Base-by-base conservation (phyloP, 2,888 invertebrate genomes). In the Leptinotarsa rubiginosa region DNA sequence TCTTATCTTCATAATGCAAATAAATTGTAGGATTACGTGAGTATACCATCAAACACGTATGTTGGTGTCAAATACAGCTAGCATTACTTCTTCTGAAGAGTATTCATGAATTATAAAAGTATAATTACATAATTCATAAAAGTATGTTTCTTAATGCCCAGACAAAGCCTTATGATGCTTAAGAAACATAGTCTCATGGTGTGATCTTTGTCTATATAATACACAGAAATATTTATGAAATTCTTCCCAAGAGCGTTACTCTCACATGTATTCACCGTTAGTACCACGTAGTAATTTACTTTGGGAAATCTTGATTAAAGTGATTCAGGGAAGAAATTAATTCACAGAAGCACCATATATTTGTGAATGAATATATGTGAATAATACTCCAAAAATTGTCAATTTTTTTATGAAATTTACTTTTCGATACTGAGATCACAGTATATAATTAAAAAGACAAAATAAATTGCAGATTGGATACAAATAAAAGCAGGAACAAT, bases 231-330 rank as follows among this genome's bases (percentile, higher is more conserved):
- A 76, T 75, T 78, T 75, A 77, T 76, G 72, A 69, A 76, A 54
- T 77, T 77, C 70, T 77, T 78, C 74, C 72, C 77, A 77, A 77
- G 76, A 79, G 71, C 66, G 59, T 50, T 68, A 76, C 77, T 81
- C 81, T 81, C 81, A 80, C 79, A 79, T 80, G 79, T 78, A 70
- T 75, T 77, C 79, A 80, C 81, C 81, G 81, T 81, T 82, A 81
- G 68, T 66, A 70, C n/a, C 31, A 72, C 73, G 75, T 77, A 75
- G 76, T 70, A 47, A 56, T 69, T 54, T 16, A 47, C 68, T 25
- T 15, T 15, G n/a, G 52, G 18, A 25, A 67, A 47, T 54, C 41
- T 41, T 50, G 50, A 50, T 50, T 1, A 15, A 16, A 15, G n/a
- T 15, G 50, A 50, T 16, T 50, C n/a, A 16, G 1, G 1, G 15